These are phyloP conservation scores for Lobophora halterata DNA, from an alignment of 2,888 invertebrate species.

Conservation along the genomic window DNA sequence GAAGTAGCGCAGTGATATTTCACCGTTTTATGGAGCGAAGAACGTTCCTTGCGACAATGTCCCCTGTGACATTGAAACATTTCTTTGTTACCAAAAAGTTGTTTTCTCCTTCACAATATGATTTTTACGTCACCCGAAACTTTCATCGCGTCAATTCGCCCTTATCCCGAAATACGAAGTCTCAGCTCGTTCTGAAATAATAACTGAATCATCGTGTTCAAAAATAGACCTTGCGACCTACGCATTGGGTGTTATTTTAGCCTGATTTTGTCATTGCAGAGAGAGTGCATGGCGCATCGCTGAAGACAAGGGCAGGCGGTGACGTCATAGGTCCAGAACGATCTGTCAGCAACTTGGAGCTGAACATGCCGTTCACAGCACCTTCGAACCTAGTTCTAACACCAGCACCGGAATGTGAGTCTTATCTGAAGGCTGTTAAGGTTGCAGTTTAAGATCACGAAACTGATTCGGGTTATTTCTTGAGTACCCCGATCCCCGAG, in stretches of 20 bases:
- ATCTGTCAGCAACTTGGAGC: slow-evolving; percentile 63
- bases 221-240: slow-evolving; percentile 22
- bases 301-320: slow-evolving; percentile 68
- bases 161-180: slow-evolving; percentile 28
- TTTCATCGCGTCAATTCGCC: slow-evolving; percentile 17
- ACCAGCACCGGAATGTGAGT: slow-evolving; percentile 75
- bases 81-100: slow-evolving; percentile 4
- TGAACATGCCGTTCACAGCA: slow-evolving; percentile 63
- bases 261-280: slow-evolving; percentile 48
- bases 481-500: no score
- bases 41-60: slow-evolving; percentile 7
- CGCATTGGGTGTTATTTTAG: slow-evolving; percentile 12
- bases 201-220: slow-evolving; percentile 21
- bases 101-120: neutral
- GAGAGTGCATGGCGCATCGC: slow-evolving; percentile 57
- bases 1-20: slow-evolving; percentile 4
- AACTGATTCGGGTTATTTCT: no score
- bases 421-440: neutral
- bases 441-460: no score
- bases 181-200: slow-evolving; percentile 24
- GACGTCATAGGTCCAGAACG: slow-evolving; percentile 64
- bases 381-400: slow-evolving; percentile 73
- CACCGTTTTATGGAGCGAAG: slow-evolving; percentile 7
- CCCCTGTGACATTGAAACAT: slow-evolving; percentile 7
- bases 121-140: slow-evolving; percentile 10